Evolutionary conservation across 2,113 vertebrate species (phyloP).

Genomic region (Callospermophilus lateralis): DNA sequence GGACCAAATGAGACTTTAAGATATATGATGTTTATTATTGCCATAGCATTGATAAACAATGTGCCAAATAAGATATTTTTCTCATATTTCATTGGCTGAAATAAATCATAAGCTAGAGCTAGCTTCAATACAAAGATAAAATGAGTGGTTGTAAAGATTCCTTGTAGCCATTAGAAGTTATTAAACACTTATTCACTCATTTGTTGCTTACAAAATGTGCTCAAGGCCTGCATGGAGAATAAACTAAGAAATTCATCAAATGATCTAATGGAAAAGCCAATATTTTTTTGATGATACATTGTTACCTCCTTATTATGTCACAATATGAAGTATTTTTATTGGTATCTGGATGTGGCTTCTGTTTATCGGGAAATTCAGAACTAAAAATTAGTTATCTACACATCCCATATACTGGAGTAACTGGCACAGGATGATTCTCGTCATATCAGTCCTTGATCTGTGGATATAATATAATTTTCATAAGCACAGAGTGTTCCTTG

Average conservation of each 20-base stretch:
- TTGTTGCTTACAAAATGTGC: background rate
- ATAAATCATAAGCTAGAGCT: background rate
- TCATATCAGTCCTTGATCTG: background rate
- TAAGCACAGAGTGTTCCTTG: background rate
- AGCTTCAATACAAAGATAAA: background rate
- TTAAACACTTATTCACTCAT: background rate
- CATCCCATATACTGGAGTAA: too few species aligned
- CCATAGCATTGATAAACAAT: background rate
- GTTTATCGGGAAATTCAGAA: too few species aligned
- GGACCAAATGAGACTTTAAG: accelerated
- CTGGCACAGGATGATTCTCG: background rate
- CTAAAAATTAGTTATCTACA: background rate
- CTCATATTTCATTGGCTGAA: background rate
- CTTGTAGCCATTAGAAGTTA: background rate
- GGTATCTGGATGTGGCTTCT: background rate
- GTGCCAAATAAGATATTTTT: background rate
- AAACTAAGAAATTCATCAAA: background rate
- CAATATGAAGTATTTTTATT: background rate
- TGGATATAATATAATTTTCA: background rate
- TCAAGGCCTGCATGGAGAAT: background rate
- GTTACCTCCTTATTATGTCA: background rate
- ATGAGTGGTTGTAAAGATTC: background rate
- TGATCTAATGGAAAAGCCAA: background rate
- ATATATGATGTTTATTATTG: background rate
- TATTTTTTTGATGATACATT: background rate